Percentiles rank a stretch among this genome's conserved stretches.
Conservation (phyloP, 1,140 invertebrate genomes). For the Oscheius sp. region DNA sequence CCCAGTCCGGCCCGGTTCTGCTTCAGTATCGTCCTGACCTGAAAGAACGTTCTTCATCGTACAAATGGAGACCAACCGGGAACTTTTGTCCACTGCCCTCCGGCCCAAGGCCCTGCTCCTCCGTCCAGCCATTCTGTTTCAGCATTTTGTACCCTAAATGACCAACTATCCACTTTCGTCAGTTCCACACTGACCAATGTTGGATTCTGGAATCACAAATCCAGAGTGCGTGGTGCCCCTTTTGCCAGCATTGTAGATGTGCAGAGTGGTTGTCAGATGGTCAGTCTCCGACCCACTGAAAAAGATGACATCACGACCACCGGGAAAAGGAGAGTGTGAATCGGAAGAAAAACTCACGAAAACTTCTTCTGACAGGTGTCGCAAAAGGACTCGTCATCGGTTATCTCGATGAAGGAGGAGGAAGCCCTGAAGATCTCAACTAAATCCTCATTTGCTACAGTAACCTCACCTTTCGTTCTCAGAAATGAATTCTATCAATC, state of each 20-base stretch:
- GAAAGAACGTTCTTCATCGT: background rate
- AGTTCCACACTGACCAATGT: background rate
- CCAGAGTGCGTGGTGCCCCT: background rate
- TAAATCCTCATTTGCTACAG: background rate
- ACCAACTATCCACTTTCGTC: background rate
- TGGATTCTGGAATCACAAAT: background rate
- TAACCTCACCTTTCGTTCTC: background rate
- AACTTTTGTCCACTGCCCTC: background rate
- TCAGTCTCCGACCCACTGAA: background rate
- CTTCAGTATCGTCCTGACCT: background rate
- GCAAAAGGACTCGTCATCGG: background rate
- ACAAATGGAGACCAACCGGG: background rate
- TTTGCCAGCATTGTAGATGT: constrained; percentile 1
- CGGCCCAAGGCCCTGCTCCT: background rate
- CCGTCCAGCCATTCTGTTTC: background rate
- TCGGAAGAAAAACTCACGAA: background rate
- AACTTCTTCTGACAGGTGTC: background rate
- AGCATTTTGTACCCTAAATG: background rate
- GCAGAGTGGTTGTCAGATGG: background rate
- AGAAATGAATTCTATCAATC: background rate
- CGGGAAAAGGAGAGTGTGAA: background rate
- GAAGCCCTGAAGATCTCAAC: background rate
- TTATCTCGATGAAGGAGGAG: background rate
- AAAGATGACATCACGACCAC: too few relatives aligned
- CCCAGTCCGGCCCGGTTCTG: background rate